Evolutionary conservation across 2,113 vertebrate genomes (phyloP).

Genomic region (human): GRCh38 chr2:204714501-204715000

Average conservation of each 20-base stretch:
- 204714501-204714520: background rate
- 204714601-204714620: background rate
- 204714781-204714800: constrained; percentile 5
- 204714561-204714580: background rate
- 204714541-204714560: background rate
- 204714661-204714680: constrained; percentile 9
- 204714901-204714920: constrained; percentile 65
- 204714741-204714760: constrained; percentile 1
- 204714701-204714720: background rate
- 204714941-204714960: constrained; percentile 69
- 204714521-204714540: background rate
- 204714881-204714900: constrained; percentile 75
- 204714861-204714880: constrained; percentile 51
- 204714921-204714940: constrained; percentile 64
- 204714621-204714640: background rate
- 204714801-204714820: constrained; percentile 49
- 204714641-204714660: background rate
- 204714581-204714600: background rate
- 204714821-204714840: constrained; percentile 59
- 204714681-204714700: background rate
- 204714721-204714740: background rate
- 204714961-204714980: constrained; percentile 65
- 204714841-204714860: constrained; percentile 55
- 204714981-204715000: constrained; percentile 76
- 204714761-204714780: constrained; percentile 2